Conservation (phyloP, 1,140 invertebrate genomes). For the Euwallacea fornicatus region DNA sequence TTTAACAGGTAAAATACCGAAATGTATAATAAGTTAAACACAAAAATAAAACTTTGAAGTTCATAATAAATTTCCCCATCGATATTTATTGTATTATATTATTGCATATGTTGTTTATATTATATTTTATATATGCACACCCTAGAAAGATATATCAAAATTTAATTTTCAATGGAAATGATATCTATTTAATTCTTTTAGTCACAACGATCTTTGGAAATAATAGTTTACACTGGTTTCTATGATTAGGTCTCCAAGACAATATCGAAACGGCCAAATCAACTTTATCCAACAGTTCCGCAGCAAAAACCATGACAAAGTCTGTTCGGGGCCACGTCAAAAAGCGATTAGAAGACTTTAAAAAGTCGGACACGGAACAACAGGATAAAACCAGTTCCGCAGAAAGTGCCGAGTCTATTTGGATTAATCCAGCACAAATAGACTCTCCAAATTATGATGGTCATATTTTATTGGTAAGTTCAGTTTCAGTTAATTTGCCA, state of each 20-base stretch:
- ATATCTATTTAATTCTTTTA: no score
- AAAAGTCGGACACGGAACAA: constrained; percentile 27
- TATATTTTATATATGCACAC: background rate
- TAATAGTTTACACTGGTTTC: background rate
- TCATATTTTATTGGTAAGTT: constrained; percentile 45
- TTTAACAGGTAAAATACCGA: constrained; percentile 49
- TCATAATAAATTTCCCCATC: background rate
- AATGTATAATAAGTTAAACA: no score
- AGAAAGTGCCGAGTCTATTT: constrained; percentile 43
- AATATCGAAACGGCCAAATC: constrained; percentile 50
- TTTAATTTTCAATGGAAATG: no score
- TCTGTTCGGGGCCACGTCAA: constrained; percentile 21
- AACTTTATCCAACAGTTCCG: constrained; percentile 17
- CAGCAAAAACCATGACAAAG: constrained; percentile 7
- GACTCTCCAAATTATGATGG: constrained; percentile 46
- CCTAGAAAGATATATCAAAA: no score
- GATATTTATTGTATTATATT: no score
- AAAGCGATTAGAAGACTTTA: constrained; percentile 30
- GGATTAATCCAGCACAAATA: constrained; percentile 46
- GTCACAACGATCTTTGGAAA: background rate
- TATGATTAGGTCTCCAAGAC: constrained; percentile 55
- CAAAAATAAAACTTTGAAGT: background rate
- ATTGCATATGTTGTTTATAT: no score
- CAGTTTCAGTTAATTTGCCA: no score
- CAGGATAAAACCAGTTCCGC: constrained; percentile 28